Percentiles rank a stretch among this genome's conserved stretches.
phyloP scores from a whole-genome alignment of 2,888 invertebrate species.

The Halocaridina rubra region DNA sequence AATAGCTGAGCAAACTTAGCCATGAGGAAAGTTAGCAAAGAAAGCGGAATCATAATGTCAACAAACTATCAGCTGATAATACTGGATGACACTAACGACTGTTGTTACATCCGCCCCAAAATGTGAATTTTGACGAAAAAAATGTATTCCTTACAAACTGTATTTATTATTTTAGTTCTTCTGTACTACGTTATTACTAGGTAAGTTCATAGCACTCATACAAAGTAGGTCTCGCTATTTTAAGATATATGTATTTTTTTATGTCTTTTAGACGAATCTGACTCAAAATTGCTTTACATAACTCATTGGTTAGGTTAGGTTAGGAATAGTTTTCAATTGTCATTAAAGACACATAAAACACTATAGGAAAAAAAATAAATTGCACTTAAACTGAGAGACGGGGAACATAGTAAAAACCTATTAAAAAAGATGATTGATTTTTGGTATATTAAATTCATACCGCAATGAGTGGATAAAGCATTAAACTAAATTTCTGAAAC shows the following conservation, averaged over 20 bases:
- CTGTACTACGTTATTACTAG: constrained; percentile 11
- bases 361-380: too few relatives aligned
- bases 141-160: constrained; percentile 4
- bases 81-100: neutral
- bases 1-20: too few relatives aligned
- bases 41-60: neutral
- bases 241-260: neutral
- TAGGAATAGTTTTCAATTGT: neutral
- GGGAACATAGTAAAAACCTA: neutral
- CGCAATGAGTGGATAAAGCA: neutral
- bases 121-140: neutral
- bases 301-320: neutral
- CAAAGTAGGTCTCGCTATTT: too few relatives aligned
- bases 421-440: neutral
- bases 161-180: neutral
- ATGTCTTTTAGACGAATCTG: neutral
- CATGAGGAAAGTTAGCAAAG: too few relatives aligned
- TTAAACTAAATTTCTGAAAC: too few relatives aligned
- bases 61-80: neutral
- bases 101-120: too few relatives aligned
- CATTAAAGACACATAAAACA: neutral
- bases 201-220: neutral
- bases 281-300: too few relatives aligned
- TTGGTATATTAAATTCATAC: neutral
- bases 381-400: too few relatives aligned